Conservation (phyloP, 1,140 invertebrate genomes). For the Ditylenchus dipsaci region DNA sequence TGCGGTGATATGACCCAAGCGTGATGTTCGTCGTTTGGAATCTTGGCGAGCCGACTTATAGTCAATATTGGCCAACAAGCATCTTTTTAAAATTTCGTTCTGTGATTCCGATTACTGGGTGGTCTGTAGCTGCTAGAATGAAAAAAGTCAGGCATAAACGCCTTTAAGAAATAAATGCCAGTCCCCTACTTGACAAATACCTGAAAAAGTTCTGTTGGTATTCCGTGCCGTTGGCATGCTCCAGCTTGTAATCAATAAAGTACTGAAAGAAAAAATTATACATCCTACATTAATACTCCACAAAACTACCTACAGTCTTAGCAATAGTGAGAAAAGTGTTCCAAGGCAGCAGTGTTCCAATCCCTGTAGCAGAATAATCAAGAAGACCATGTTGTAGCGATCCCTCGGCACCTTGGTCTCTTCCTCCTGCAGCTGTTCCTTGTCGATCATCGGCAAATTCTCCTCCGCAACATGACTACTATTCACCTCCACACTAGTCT, state of each 20-base stretch:
- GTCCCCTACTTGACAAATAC: constrained; percentile 21
- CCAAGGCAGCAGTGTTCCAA: constrained; percentile 92
- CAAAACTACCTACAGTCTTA: constrained; percentile 65
- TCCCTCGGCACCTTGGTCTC: background rate
- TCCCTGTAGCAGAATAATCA: constrained; percentile 74
- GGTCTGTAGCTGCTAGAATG: too few relatives aligned
- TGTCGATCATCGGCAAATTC: background rate
- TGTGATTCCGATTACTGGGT: too few relatives aligned
- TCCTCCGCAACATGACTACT: background rate
- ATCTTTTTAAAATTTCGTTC: too few relatives aligned
- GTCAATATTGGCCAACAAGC: too few relatives aligned
- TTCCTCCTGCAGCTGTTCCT: constrained; percentile 1
- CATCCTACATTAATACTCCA: background rate
- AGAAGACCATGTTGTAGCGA: constrained; percentile 29
- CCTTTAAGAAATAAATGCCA: too few relatives aligned
- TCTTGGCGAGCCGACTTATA: too few relatives aligned
- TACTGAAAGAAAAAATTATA: constrained; percentile 66
- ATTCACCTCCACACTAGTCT: too few relatives aligned
- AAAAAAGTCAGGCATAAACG: too few relatives aligned
- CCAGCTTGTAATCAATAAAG: constrained; percentile 83
- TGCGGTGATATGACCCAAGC: too few relatives aligned
- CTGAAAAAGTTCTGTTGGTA: constrained; percentile 26
- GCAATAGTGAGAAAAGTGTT: constrained; percentile 96
- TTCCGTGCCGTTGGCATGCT: constrained; percentile 62
- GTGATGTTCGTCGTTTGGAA: too few relatives aligned